phyloP scores from a whole-genome alignment of 2,113 vertebrate species.

The Chlorocebus sabaeus region DNA sequence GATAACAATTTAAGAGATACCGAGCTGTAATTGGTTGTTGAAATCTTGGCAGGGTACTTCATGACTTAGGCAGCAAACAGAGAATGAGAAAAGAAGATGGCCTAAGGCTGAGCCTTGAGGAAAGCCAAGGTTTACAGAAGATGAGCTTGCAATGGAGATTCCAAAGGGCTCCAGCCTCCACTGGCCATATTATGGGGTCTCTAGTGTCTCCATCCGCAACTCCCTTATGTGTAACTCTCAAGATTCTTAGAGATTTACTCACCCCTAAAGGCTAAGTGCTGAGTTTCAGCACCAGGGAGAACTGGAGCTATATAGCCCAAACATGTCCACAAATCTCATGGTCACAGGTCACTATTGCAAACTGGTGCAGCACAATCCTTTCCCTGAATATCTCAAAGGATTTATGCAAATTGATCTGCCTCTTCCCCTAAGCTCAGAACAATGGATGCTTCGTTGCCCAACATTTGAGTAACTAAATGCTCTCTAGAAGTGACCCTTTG shows the following conservation, averaged over 20 bases:
- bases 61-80: background rate
- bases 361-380: background rate
- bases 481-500: background rate
- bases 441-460: background rate
- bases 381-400: background rate
- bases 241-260: background rate
- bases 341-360: background rate
- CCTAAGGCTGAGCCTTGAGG: background rate
- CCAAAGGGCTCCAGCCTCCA: background rate
- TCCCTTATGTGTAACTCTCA: background rate
- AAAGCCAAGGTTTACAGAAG: background rate
- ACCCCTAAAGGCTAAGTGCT: background rate
- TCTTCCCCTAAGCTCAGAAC: background rate
- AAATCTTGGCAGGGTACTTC: background rate
- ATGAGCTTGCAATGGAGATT: background rate
- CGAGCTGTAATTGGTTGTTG: background rate
- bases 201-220: background rate
- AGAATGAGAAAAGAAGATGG: background rate
- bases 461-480: background rate
- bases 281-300: background rate
- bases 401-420: background rate
- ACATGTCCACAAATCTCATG: background rate
- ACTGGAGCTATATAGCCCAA: background rate
- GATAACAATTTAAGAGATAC: background rate
- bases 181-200: accelerated